A percentile compares a stretch with the other conserved stretches of the same genome.
Conservation (phyloP, 2,113 vertebrate species). For the Nothoprocta pentlandii region DNA sequence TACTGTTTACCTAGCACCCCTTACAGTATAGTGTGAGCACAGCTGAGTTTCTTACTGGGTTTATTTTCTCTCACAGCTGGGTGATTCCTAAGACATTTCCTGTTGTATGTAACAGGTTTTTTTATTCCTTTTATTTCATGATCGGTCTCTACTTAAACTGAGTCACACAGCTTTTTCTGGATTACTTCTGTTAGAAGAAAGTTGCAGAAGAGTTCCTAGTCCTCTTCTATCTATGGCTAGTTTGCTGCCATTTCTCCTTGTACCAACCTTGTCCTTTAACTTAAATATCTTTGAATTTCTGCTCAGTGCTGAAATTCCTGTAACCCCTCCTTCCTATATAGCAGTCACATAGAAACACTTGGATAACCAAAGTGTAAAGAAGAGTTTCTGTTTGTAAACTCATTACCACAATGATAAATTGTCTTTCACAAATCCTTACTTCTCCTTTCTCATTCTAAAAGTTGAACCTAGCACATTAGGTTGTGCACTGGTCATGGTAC, state of each 20-base stretch:
- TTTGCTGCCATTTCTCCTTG: background rate
- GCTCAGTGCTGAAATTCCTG: background rate
- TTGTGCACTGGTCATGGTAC: background rate
- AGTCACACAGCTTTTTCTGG: background rate
- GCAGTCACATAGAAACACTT: background rate
- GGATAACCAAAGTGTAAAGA: background rate
- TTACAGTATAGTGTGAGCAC: background rate
- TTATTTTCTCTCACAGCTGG: too few species aligned
- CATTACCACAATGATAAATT: background rate
- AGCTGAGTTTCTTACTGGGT: background rate
- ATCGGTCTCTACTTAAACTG: background rate
- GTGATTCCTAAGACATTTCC: too few species aligned
- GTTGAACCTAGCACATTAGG: background rate
- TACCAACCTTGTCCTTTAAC: background rate
- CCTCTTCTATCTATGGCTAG: background rate
- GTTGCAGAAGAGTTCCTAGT: background rate
- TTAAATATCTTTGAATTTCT: background rate
- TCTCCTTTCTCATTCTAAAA: background rate
- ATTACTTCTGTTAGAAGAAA: background rate
- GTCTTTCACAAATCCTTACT: background rate
- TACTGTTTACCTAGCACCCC: fast-evolving
- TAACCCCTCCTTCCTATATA: background rate
- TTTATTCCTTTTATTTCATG: background rate
- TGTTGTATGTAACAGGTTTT: background rate
- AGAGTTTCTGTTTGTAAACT: background rate